Percentiles rank a stretch among this genome's conserved stretches.
phyloP scores from a whole-genome alignment of 2,888 invertebrate species.

The Tetragnatha montana region DNA sequence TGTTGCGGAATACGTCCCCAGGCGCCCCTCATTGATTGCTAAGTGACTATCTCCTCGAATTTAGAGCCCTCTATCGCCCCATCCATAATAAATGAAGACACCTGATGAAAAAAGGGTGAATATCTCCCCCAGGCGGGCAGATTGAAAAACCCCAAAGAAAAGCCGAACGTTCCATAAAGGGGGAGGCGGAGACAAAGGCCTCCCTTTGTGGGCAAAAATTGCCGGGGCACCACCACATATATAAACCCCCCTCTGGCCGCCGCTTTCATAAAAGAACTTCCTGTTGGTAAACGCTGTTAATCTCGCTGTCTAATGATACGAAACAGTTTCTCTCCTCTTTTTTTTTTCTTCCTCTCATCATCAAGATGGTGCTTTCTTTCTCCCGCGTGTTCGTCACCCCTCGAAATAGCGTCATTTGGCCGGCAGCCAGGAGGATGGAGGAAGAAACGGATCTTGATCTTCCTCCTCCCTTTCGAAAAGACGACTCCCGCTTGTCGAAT shows the following conservation, averaged over 20 bases:
- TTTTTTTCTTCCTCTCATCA: conserved; percentile 25
- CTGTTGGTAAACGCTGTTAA: conserved; percentile 70
- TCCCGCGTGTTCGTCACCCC: conserved; percentile 54
- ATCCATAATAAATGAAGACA: conserved; percentile 39
- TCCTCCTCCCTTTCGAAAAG: conserved; percentile 26
- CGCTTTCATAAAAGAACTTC: conserved; percentile 65
- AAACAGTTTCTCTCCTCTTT: conserved; percentile 60
- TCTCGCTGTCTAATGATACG: conserved; percentile 70
- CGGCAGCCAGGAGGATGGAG: conserved; percentile 42
- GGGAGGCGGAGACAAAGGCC: conserved; percentile 50
- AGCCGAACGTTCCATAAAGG: conserved; percentile 32
- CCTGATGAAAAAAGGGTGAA: conserved; percentile 21
- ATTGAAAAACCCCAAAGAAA: conserved; percentile 38
- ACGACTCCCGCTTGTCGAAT: conserved; percentile 68
- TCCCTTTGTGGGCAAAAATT: conserved; percentile 60
- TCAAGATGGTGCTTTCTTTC: conserved; percentile 38
- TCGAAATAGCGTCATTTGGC: conserved; percentile 68
- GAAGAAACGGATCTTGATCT: conserved; percentile 59
- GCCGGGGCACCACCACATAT: conserved; percentile 20
- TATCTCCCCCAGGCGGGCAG: background rate
- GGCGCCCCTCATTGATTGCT: background rate
- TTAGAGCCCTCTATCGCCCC: conserved; percentile 24
- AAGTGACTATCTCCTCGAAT: conserved; percentile 13
- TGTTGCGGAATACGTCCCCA: background rate
- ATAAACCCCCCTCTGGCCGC: conserved; percentile 45